Conservation (phyloP, 2,888 invertebrate genomes). For the Drosophila conformis region DNA sequence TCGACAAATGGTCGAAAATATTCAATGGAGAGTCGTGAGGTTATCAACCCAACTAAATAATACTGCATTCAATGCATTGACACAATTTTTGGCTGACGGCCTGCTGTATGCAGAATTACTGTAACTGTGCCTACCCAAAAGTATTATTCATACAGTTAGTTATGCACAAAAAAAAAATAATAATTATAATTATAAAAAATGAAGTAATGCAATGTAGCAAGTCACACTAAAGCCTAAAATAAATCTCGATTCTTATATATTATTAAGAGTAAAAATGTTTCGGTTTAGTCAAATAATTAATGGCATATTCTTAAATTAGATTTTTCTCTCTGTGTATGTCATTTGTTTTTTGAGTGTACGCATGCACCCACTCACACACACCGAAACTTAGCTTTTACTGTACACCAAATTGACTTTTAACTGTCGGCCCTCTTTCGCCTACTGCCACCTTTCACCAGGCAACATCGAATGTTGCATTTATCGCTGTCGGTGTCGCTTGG, state of each 20-base stretch:
- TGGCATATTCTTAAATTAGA: background rate
- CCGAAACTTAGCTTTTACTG: constrained; percentile 13
- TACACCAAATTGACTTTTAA: constrained; percentile 33
- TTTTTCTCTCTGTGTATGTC: background rate
- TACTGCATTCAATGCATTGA: constrained; percentile 69
- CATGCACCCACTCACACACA: background rate
- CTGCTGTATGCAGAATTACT: constrained; percentile 61
- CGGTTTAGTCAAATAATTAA: background rate
- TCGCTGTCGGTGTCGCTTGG: constrained; percentile 53
- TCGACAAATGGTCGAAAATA: constrained; percentile 2
- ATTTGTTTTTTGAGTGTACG: background rate
- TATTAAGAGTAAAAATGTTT: no score
- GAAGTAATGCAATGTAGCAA: background rate
- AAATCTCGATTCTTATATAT: background rate
- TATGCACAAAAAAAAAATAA: background rate
- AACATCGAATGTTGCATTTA: constrained; percentile 49
- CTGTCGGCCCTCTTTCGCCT: constrained; percentile 26
- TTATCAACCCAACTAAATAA: constrained; percentile 68
- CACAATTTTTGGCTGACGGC: constrained; percentile 67
- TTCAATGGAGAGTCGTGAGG: constrained; percentile 40
- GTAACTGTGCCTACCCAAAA: constrained; percentile 46
- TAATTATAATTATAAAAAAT: background rate
- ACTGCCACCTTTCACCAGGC: constrained; percentile 19
- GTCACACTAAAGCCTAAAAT: background rate
- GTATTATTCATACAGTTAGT: constrained; percentile 43